Conservation (phyloP, 2,888 invertebrate species). For the Spatulosminthurus flaviceps region DNA sequence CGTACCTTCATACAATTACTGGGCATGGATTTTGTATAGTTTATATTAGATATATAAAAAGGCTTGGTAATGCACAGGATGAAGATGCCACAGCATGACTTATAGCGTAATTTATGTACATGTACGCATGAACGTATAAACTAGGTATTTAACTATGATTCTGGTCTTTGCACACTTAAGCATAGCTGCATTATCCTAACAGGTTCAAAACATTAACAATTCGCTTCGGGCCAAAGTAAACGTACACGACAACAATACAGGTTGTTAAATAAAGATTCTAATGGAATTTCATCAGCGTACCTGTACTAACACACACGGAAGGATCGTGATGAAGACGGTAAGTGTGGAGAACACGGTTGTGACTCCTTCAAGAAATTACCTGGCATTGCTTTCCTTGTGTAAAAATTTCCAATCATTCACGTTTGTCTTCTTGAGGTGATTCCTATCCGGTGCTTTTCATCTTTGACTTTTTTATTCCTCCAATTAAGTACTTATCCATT, state of each 20-base stretch:
- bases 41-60: background rate
- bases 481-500: background rate
- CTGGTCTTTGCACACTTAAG: constrained; percentile 9
- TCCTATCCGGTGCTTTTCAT: constrained; percentile 3
- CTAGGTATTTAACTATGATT: constrained; percentile 7
- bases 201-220: constrained; percentile 18
- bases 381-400: background rate
- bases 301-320: background rate
- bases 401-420: constrained; percentile 14
- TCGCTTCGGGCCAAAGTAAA: constrained; percentile 10
- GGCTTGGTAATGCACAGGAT: background rate
- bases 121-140: background rate
- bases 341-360: background rate
- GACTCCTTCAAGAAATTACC: background rate
- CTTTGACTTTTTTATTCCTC: background rate
- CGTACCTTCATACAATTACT: background rate
- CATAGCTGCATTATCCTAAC: background rate
- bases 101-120: too few relatives aligned
- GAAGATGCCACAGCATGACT: background rate
- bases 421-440: background rate
- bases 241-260: constrained; percentile 18
- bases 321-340: constrained; percentile 9
- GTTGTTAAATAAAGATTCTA: constrained; percentile 18
- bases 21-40: background rate
- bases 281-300: constrained; percentile 10